These are phyloP conservation scores for Temnothorax nylanderi DNA, from an alignment of 1,140 invertebrate species.

Conservation along the genomic window DNA sequence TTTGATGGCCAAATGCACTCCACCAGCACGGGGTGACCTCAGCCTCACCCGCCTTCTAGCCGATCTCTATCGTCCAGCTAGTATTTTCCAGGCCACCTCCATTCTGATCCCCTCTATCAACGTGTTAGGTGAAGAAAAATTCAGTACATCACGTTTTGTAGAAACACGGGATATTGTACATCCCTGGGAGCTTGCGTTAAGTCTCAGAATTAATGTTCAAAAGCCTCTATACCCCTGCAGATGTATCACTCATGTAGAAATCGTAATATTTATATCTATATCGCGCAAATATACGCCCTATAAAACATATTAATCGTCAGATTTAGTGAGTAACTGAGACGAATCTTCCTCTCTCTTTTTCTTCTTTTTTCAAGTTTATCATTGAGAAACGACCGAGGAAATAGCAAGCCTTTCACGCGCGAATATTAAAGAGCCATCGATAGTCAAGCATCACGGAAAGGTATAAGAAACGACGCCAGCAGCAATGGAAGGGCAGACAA, in stretches of 20 bases:
- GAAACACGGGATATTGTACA: neutral
- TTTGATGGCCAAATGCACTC: slow-evolving; percentile 87
- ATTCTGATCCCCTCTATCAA: slow-evolving; percentile 53
- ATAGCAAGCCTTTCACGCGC: slow-evolving; percentile 17
- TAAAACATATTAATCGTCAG: neutral
- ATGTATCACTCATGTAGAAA: neutral
- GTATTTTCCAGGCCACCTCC: slow-evolving; percentile 71
- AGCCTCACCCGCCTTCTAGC: slow-evolving; percentile 60
- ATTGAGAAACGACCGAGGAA: slow-evolving; percentile 20
- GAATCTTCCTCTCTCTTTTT: neutral
- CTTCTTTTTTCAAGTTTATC: neutral
- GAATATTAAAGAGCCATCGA: slow-evolving; percentile 71
- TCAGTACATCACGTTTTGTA: slow-evolving; percentile 48
- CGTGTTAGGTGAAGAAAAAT: slow-evolving; percentile 39
- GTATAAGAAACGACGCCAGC: slow-evolving; percentile 60
- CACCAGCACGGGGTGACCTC: slow-evolving; percentile 69
- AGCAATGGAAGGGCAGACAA: slow-evolving; percentile 62
- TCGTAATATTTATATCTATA: neutral
- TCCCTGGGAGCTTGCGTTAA: neutral
- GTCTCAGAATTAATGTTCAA: neutral
- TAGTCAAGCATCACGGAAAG: slow-evolving; percentile 63
- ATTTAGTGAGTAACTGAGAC: slow-evolving; percentile 22
- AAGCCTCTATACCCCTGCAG: neutral
- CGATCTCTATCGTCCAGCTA: slow-evolving; percentile 76
- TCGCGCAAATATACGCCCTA: neutral